phyloP scores from a whole-genome alignment of 2,113 vertebrate species.

The Oreochromis tanganicae region DNA sequence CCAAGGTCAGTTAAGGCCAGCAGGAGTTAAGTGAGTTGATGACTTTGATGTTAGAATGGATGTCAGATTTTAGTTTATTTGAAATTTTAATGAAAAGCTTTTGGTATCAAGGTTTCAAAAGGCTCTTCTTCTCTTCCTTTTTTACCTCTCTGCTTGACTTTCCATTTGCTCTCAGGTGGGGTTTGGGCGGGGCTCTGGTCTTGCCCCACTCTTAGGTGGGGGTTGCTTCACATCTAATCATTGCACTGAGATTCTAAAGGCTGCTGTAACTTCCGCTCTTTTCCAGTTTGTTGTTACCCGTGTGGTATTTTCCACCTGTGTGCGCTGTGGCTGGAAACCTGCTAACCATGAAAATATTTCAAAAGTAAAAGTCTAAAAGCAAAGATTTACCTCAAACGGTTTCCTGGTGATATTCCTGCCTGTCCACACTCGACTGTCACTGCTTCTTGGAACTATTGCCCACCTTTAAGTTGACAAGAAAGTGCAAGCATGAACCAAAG shows the following conservation, averaged over 20 bases:
- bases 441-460: neutral
- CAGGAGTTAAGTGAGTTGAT: neutral
- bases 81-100: neutral
- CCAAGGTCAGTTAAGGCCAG: neutral
- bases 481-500: neutral
- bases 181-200: neutral
- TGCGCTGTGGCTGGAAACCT: neutral
- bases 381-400: neutral
- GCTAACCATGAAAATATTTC: neutral
- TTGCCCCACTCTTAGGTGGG: neutral
- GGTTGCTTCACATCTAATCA: neutral
- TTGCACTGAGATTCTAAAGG: neutral
- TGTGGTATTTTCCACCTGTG: neutral
- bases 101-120: neutral
- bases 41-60: neutral
- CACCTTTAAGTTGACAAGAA: neutral
- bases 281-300: neutral
- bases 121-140: neutral
- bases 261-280: neutral
- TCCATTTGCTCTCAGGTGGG: neutral
- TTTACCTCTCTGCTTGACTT: neutral
- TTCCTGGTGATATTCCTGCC: neutral
- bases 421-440: neutral
- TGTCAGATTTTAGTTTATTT: neutral
- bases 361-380: neutral